Evolutionary conservation across 2,113 vertebrate genomes (phyloP), one percentile per base, ranked within the genome.

Genomic region (Oryzias javanicus): DNA sequence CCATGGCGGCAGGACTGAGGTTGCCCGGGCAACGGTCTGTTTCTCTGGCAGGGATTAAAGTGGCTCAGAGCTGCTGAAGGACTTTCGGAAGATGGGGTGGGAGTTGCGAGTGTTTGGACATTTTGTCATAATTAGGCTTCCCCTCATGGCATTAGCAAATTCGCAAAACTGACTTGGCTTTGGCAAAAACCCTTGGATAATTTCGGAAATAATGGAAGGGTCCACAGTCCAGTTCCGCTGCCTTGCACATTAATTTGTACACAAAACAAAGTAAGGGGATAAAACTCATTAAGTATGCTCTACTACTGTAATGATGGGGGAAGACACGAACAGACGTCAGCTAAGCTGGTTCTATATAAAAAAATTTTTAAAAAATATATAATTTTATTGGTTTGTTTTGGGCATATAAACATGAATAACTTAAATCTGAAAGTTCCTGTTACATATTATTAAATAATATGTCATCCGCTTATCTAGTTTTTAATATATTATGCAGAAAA

Each of bases 121-220:
- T 80, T 82, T 80, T 84, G 80, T 78, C 78, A 82, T 74, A 77
- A 83, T 84, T 81, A 84, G 64, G 60, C 64, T 55, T 63, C 59
- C 59, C 67, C 68, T 80, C 25, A 61, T 66, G 74, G 74, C 81
- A 76, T 79, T 47, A 69, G 60, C 57, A 61, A 70, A 83, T 79
- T 73, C 76, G 54, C 56, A 72, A 76, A 83, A 80, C 51, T 27
- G 59, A 62, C 75, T 65, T 55, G 44, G 62, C 47, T 70, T 74
- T 59, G 6, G 22, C 22, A 35, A 40, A 60, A 70, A 63, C 57
- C 67, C 45, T 60, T 4, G 3, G 60, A 79, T 64, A 18, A 51
- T 71, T 56, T 74, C 44, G 15, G 50, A 60, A 65, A 77, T 74
- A 78, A 70, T 67, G 56, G 41, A 48, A 22, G 45, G 35, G 71